phyloP scores from a whole-genome alignment of 2,888 invertebrate genomes.

The Trachelus iudaicus region DNA sequence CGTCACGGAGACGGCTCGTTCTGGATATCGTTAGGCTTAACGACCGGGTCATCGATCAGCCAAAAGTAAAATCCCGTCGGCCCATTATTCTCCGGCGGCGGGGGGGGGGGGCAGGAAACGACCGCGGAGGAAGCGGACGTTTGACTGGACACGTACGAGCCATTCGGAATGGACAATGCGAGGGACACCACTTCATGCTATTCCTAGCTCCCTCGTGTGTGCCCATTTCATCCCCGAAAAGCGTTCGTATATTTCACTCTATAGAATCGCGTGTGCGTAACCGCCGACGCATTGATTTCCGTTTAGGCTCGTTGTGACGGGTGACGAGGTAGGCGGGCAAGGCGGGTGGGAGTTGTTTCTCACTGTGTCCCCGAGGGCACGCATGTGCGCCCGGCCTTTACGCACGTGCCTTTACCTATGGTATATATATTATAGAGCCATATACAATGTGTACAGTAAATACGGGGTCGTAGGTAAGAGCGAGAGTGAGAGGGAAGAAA shows the following conservation, averaged over 20 bases:
- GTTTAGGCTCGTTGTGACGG: conserved; percentile 18
- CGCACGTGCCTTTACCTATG: conserved; percentile 14
- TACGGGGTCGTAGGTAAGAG: conserved; percentile 6
- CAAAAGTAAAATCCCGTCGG: neutral
- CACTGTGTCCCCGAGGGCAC: conserved; percentile 8
- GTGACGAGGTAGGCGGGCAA: conserved; percentile 7
- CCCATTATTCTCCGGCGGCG: neutral
- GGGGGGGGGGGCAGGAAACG: neutral
- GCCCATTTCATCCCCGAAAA: neutral
- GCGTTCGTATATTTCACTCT: neutral
- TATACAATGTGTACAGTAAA: neutral
- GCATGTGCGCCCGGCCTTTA: conserved; percentile 14
- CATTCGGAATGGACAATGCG: neutral
- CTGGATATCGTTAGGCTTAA: neutral
- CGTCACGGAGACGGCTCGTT: neutral
- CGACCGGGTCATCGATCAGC: neutral
- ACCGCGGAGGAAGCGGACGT: neutral
- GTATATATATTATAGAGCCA: neutral
- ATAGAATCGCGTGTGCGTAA: conserved; percentile 21
- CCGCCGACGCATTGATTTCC: conserved; percentile 31
- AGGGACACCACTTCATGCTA: neutral
- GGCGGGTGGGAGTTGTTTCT: conserved; percentile 20
- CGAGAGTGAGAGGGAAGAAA: conserved; percentile 7
- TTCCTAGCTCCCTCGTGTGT: neutral
- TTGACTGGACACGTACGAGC: neutral